These are phyloP conservation scores for Argyrosomus japonicus DNA, from an alignment of 2,113 vertebrate species.

Conservation along the genomic window DNA sequence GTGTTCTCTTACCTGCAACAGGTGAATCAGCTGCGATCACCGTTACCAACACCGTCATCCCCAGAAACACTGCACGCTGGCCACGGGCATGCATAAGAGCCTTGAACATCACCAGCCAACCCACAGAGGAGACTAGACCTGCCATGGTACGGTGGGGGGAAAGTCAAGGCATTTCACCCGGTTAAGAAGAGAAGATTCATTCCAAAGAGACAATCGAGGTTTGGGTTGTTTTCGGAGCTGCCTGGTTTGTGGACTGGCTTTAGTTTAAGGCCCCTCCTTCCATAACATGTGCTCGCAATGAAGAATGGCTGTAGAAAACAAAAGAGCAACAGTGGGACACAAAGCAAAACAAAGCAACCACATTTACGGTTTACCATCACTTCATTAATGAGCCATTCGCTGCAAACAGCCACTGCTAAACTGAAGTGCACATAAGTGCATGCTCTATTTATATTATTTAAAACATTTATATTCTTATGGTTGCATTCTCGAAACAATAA, in stretches of 20 bases:
- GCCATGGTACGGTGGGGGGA: constrained; percentile 72
- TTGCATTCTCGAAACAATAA: not conserved
- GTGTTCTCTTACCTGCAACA: constrained; percentile 80
- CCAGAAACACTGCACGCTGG: constrained; percentile 61
- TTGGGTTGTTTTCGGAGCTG: not conserved
- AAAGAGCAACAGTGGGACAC: constrained; percentile 38
- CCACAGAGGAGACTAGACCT: constrained; percentile 68
- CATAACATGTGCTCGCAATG: constrained; percentile 27
- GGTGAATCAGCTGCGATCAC: constrained; percentile 76
- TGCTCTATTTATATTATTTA: not conserved
- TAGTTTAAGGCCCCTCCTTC: constrained; percentile 43
- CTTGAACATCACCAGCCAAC: constrained; percentile 59
- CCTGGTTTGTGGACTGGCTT: constrained; percentile 28
- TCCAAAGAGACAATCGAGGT: not conserved
- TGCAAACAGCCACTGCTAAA: not conserved
- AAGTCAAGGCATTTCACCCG: constrained; percentile 81
- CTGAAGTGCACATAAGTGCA: not conserved
- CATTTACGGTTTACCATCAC: not conserved
- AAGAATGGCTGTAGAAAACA: constrained; percentile 47
- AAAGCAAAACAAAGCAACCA: constrained; percentile 6
- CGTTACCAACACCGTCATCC: constrained; percentile 73
- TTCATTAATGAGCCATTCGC: not conserved
- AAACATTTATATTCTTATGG: not conserved
- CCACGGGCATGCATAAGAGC: constrained; percentile 37
- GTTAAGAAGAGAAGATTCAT: constrained; percentile 53